Evolutionary conservation across 1,140 invertebrate genomes (phyloP).

Genomic region (Drosophila sulfurigaster): DNA sequence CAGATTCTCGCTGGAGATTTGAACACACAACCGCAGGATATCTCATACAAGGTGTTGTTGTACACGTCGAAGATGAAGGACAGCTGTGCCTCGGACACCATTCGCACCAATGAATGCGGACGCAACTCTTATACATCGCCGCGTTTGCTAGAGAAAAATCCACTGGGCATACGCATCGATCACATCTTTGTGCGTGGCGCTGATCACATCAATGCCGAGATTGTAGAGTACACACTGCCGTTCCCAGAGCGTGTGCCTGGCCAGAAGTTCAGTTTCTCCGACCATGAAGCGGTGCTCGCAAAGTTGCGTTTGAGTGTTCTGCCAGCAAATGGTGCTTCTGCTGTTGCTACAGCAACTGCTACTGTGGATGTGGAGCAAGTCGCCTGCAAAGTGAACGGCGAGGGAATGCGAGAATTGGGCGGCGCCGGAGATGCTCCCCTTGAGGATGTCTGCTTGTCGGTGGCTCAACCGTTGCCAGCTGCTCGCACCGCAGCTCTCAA

Average conservation of each 20-base stretch:
- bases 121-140: slow-evolving; percentile 92
- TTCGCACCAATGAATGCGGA: slow-evolving; percentile 92
- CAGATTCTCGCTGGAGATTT: slow-evolving; percentile 96
- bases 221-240: slow-evolving; percentile 89
- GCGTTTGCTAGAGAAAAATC: slow-evolving; percentile 86
- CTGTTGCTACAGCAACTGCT: not conserved
- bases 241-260: slow-evolving; percentile 90
- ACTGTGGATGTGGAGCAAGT: slow-evolving; percentile 15
- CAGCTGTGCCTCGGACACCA: slow-evolving; percentile 81
- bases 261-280: slow-evolving; percentile 92
- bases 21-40: slow-evolving; percentile 94
- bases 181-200: slow-evolving; percentile 91
- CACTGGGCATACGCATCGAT: slow-evolving; percentile 95
- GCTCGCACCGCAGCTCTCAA: slow-evolving; percentile 85
- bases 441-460: slow-evolving; percentile 9
- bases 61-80: slow-evolving; percentile 85
- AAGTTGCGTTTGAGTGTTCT: slow-evolving; percentile 84
- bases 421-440: not conserved
- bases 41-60: slow-evolving; percentile 89
- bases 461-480: slow-evolving; percentile 39
- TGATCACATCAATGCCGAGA: slow-evolving; percentile 85
- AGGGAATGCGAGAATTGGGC: slow-evolving; percentile 20
- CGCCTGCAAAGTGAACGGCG: slow-evolving; percentile 20
- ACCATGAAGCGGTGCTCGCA: slow-evolving; percentile 95
- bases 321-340: not conserved